Conservation (phyloP, 2,113 vertebrate genomes). For the Aptenodytes forsteri region DNA sequence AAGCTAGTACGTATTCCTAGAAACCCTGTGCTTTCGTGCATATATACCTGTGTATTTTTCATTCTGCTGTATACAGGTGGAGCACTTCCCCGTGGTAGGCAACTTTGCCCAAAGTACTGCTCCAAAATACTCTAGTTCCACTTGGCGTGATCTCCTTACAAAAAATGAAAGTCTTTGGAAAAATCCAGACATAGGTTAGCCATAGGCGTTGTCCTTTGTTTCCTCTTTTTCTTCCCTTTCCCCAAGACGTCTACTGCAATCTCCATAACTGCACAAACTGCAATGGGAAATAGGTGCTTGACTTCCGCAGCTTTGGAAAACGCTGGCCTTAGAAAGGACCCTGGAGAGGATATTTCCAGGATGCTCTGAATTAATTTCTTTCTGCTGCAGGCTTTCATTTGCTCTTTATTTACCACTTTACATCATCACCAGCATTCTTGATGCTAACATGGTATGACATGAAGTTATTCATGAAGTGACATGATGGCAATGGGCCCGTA, state of each 20-base stretch:
- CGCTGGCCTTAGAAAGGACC: neutral
- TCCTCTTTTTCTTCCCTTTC: neutral
- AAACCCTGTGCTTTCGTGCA: neutral
- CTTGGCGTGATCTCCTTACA: neutral
- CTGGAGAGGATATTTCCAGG: neutral
- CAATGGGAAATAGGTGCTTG: neutral
- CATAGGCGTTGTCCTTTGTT: neutral
- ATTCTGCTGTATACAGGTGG: neutral
- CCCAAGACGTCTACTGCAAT: neutral
- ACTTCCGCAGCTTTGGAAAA: neutral
- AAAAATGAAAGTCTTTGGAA: neutral
- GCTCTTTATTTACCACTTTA: neutral
- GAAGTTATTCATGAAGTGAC: neutral
- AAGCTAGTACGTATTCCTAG: neutral
- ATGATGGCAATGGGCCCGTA: accelerated
- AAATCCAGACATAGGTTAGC: neutral
- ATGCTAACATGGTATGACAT: neutral
- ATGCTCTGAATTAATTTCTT: neutral
- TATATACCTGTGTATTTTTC: neutral
- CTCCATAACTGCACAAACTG: neutral
- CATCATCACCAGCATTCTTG: neutral
- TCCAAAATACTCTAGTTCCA: neutral
- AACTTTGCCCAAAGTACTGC: neutral
- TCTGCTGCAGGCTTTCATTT: neutral
- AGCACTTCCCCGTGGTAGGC: neutral